Evolutionary conservation across 2,888 invertebrate species (phyloP), one percentile per base, ranked within the genome.

Genomic region (Agonopterix subpropinquella): DNA sequence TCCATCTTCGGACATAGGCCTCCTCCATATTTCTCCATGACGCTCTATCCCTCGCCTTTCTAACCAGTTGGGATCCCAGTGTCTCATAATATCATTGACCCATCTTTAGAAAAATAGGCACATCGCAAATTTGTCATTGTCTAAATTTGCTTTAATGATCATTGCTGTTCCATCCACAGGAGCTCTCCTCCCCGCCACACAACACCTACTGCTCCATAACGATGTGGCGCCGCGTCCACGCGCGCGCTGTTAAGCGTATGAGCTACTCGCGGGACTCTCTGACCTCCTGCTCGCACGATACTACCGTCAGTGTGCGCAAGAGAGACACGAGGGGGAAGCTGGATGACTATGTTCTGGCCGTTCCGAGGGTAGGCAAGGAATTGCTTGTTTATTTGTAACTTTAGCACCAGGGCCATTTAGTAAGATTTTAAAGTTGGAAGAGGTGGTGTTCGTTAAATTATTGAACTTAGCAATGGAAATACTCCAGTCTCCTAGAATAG

Each of bases 201-300:
- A 79, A 82, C 0, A 78, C 85, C 1, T 89, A 88, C 72, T 81
- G 90, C 57, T 58, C 70, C 41, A 77, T 89, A 7, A 73, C 77
- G 11, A 71, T 66, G 1, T 78, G 82, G 63, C 80, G 84, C 3
- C 77, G 75, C 8, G 70, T 88, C 0, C 92, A 92, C 65, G 61
- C 76, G 0, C 87, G 89, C n/a, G 60, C 78, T 0, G 83, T 92
- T 0, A 80, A 80, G 3, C 81, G 87, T 28, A 67, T 92, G 13
- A 61, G 76, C 39, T 89, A 87, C 70, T 80, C 77, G 41, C 64
- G 77, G 0, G 89, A 88, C 46, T 74, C 89, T 7, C 59, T 92
- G 43, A 64, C 90, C 47, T 88, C 90, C 50, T 92, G 91, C 68
- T 90, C 92, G 41, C 87, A 84, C 59, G 91, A 91, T 64, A 70